A percentile compares a stretch with the other conserved stretches of the same genome.
phyloP scores from a whole-genome alignment of 2,888 invertebrate species.

The Drosophila hamatofila region DNA sequence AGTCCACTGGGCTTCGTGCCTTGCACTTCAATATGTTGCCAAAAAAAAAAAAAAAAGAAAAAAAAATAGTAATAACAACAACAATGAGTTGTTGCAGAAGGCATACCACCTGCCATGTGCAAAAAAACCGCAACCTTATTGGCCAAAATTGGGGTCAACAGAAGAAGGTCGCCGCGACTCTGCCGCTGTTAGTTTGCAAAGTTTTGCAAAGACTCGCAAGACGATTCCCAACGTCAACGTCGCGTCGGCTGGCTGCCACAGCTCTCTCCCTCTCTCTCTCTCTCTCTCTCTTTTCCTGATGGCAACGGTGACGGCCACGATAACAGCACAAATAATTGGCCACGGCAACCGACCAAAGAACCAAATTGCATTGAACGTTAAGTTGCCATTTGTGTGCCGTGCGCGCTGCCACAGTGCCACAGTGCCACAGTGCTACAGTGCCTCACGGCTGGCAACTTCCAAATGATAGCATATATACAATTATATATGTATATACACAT shows the following conservation, averaged over 20 bases:
- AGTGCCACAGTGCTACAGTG: slow-evolving; percentile 14
- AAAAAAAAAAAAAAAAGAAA: slow-evolving; percentile 8
- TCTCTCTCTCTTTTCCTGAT: not conserved
- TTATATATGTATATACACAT: not conserved
- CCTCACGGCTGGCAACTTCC: slow-evolving; percentile 8
- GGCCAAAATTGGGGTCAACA: slow-evolving; percentile 73
- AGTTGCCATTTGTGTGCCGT: slow-evolving; percentile 47
- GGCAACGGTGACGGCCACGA: slow-evolving; percentile 61
- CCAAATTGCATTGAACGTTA: slow-evolving; percentile 74
- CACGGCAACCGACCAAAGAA: slow-evolving; percentile 50
- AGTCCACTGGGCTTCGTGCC: slow-evolving; percentile 35
- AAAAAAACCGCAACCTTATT: slow-evolving; percentile 63
- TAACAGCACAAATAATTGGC: slow-evolving; percentile 78
- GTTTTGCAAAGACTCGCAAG: slow-evolving; percentile 12
- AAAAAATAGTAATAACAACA: slow-evolving; percentile 12
- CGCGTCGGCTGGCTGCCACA: slow-evolving; percentile 7
- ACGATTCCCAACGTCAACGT: slow-evolving; percentile 12
- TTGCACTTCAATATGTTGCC: slow-evolving; percentile 55
- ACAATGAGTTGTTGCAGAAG: not conserved
- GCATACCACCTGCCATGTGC: slow-evolving; percentile 58
- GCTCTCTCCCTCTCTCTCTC: not conserved
- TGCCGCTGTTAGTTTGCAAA: not conserved
- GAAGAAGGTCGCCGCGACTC: slow-evolving; percentile 69
- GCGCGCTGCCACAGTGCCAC: slow-evolving; percentile 30
- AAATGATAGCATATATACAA: slow-evolving; percentile 20